A percentile compares a stretch with the other conserved stretches of the same genome.
Conservation (phyloP, 2,888 invertebrate species). For the Loripinus fragilis region DNA sequence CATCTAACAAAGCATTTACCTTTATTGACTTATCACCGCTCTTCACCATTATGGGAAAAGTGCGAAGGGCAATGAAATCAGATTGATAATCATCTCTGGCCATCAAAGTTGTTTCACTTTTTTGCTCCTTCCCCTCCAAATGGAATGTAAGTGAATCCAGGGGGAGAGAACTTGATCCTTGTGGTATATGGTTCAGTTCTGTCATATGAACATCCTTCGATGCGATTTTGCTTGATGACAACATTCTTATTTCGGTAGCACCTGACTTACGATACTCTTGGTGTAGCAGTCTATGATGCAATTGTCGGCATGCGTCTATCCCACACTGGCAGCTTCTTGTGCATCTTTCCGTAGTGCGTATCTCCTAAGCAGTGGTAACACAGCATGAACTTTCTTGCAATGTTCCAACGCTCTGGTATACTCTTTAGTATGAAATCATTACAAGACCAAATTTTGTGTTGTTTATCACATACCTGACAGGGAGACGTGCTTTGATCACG, state of each 20-base stretch:
- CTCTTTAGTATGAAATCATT: conserved; percentile 4
- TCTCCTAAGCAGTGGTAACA: conserved; percentile 34
- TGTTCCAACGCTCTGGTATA: conserved; percentile 18
- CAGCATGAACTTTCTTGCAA: background rate
- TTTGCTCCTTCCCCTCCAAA: conserved; percentile 14
- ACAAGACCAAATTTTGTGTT: conserved; percentile 26
- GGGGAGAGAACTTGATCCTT: background rate
- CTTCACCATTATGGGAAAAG: conserved; percentile 39
- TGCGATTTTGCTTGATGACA: background rate
- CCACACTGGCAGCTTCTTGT: conserved; percentile 13
- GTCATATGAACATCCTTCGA: too few relatives aligned
- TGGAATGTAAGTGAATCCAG: background rate
- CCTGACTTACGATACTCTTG: background rate
- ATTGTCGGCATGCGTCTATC: conserved; percentile 17
- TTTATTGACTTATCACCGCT: conserved; percentile 20
- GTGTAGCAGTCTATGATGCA: conserved; percentile 31
- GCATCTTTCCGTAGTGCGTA: conserved; percentile 27
- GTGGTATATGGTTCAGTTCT: background rate
- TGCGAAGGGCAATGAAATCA: conserved; percentile 35
- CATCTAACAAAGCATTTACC: conserved; percentile 55
- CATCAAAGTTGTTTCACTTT: background rate
- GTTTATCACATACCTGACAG: conserved; percentile 12
- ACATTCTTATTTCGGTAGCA: background rate
- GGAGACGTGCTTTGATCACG: background rate
- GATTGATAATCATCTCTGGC: background rate